phyloP scores from a whole-genome alignment of 2,888 invertebrate species.

The Aporophyla lueneburgensis region DNA sequence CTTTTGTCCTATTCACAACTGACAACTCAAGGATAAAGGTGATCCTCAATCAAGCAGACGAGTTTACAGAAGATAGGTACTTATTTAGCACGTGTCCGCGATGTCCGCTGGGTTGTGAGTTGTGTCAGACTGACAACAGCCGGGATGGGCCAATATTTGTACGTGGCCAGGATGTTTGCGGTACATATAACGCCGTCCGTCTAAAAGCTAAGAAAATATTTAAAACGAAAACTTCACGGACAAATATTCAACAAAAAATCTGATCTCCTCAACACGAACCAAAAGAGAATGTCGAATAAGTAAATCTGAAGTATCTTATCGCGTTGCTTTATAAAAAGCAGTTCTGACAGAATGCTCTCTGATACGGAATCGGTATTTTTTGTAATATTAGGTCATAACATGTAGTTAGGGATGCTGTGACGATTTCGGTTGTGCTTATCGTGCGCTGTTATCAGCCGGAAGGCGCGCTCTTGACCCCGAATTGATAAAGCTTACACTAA shows the following conservation, averaged over 20 bases:
- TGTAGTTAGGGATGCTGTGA: conserved; percentile 84
- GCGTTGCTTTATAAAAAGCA: conserved; percentile 74
- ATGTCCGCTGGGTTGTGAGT: conserved; percentile 76
- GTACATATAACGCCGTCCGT: conserved; percentile 79
- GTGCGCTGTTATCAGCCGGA: conserved; percentile 83
- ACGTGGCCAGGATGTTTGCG: conserved; percentile 87
- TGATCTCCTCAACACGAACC: conserved; percentile 68
- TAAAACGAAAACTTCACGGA: conserved; percentile 77
- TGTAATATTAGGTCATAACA: conserved; percentile 73
- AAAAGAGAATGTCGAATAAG: conserved; percentile 68
- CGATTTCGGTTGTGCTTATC: conserved; percentile 75
- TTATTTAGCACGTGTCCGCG: conserved; percentile 84
- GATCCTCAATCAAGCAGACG: conserved; percentile 42
- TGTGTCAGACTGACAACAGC: conserved; percentile 74
- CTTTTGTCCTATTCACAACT: not conserved
- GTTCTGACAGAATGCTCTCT: conserved; percentile 70
- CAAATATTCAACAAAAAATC: conserved; percentile 77
- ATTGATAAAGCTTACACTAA: conserved; percentile 81
- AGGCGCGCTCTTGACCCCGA: conserved; percentile 89
- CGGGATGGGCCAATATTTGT: conserved; percentile 85
- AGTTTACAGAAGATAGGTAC: conserved; percentile 75
- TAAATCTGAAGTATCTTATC: conserved; percentile 75
- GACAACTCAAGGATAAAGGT: conserved; percentile 18
- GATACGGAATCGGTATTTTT: conserved; percentile 73
- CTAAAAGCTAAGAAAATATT: conserved; percentile 87